phyloP scores from a whole-genome alignment of 2,797 vertebrate genomes.

The Myiotriccus ornatus region DNA sequence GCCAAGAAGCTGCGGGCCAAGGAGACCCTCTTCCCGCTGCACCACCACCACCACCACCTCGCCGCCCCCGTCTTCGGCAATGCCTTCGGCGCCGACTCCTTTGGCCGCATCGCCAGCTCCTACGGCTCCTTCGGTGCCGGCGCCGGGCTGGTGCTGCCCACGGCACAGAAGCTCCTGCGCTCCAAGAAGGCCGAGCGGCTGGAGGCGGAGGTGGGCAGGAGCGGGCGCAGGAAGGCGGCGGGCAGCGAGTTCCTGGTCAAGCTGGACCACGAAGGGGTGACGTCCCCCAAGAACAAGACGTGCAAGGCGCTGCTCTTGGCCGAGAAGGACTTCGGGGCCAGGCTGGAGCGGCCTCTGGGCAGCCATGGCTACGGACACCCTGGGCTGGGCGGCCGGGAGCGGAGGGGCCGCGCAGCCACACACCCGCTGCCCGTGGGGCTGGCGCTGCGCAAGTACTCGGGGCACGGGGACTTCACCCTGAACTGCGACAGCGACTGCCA shows the following conservation, averaged over 20 bases:
- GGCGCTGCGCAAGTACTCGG: slow-evolving; percentile 82
- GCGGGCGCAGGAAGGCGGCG: slow-evolving; percentile 73
- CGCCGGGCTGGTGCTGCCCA: slow-evolving; percentile 67
- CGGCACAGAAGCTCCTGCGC: slow-evolving; percentile 76
- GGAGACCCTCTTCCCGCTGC: slow-evolving; percentile 81
- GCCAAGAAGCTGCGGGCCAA: slow-evolving; percentile 83
- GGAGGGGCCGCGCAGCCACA: slow-evolving; percentile 77
- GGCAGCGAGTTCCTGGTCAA: slow-evolving; percentile 88
- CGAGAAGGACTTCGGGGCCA: slow-evolving; percentile 79
- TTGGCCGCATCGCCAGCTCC: slow-evolving; percentile 93
- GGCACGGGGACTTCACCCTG: slow-evolving; percentile 81
- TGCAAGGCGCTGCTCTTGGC: slow-evolving; percentile 88
- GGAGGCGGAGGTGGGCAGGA: slow-evolving; percentile 69
- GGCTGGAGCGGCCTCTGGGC: slow-evolving; percentile 71
- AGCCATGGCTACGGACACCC: slow-evolving; percentile 82
- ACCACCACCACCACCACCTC: slow-evolving; percentile 65
- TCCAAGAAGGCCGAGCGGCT: slow-evolving; percentile 74
- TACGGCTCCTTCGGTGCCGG: slow-evolving; percentile 83
- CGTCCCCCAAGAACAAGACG: slow-evolving; percentile 96
- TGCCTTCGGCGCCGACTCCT: slow-evolving; percentile 91
- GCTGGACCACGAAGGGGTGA: slow-evolving; percentile 96
- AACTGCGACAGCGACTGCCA: slow-evolving; percentile 92
- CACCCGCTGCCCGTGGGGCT: slow-evolving; percentile 79
- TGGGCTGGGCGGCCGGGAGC: slow-evolving; percentile 80
- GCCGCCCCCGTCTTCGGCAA: slow-evolving; percentile 88